These are phyloP conservation scores for Tolypeutes matacus DNA, from an alignment of 2,797 vertebrate species.

Conservation along the genomic window DNA sequence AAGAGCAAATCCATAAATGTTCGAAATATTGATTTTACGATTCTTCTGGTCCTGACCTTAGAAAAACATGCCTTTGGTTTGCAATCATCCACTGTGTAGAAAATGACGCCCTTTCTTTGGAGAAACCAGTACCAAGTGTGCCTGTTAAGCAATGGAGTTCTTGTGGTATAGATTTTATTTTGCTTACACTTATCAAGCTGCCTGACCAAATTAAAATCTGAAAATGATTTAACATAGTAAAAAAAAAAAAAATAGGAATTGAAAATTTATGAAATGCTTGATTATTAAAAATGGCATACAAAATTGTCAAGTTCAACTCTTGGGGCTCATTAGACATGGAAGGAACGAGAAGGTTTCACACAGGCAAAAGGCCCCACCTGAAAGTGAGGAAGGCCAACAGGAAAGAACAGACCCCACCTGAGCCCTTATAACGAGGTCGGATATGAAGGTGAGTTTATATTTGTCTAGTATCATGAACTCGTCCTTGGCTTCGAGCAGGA, in stretches of 20 bases:
- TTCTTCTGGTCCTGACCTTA: slow-evolving; percentile 70
- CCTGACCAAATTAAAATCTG: slow-evolving; percentile 42
- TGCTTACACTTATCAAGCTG: not conserved
- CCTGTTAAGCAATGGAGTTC: not conserved
- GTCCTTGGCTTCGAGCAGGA: not conserved
- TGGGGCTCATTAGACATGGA: not conserved
- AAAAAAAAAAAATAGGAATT: slow-evolving; percentile 22
- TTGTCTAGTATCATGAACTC: slow-evolving; percentile 32
- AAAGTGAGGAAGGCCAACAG: slow-evolving; percentile 47
- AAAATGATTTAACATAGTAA: slow-evolving; percentile 37
- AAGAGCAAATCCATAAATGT: slow-evolving; percentile 76
- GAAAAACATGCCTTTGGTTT: slow-evolving; percentile 58
- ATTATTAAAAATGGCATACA: slow-evolving; percentile 33
- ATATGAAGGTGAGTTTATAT: slow-evolving; percentile 36
- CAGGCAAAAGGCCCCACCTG: not conserved
- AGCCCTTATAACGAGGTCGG: slow-evolving; percentile 7
- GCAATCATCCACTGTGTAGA: slow-evolving; percentile 54
- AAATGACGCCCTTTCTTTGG: slow-evolving; percentile 49
- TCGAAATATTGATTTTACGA: slow-evolving; percentile 76
- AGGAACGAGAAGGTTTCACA: not conserved
- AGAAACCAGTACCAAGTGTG: slow-evolving; percentile 8
- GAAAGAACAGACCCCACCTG: not conserved
- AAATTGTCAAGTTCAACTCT: not conserved
- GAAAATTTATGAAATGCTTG: slow-evolving; percentile 33
- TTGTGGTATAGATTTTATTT: slow-evolving; percentile 30